Conservation (phyloP, 2,113 vertebrate genomes). For the Vidua chalybeata region DNA sequence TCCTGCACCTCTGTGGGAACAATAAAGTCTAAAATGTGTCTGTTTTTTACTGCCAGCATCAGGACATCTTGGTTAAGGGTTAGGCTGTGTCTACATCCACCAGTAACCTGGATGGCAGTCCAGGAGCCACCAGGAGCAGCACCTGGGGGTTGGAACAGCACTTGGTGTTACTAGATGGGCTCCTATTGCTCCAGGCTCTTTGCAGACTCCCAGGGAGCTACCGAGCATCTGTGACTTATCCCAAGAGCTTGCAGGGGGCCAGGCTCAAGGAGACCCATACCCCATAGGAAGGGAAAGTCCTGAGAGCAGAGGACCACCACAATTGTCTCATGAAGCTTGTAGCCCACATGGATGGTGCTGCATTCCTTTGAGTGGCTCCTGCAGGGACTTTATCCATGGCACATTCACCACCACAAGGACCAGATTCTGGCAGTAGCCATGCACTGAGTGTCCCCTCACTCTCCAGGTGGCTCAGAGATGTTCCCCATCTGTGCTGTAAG, state of each 20-base stretch:
- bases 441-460: not conserved
- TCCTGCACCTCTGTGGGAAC: not conserved
- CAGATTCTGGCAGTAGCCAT: not conserved
- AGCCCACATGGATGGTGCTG: not conserved
- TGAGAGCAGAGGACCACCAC: not conserved
- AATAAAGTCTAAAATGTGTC: not conserved
- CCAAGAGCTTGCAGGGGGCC: not conserved
- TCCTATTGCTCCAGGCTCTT: not conserved
- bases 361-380: not conserved
- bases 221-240: fast-evolving
- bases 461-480: not conserved
- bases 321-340: not conserved
- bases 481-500: not conserved
- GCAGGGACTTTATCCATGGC: not conserved
- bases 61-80: fast-evolving
- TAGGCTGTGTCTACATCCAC: not conserved
- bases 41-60: not conserved
- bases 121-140: not conserved
- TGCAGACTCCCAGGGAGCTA: not conserved
- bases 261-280: not conserved
- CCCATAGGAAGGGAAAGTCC: not conserved
- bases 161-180: not conserved
- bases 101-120: fast-evolving
- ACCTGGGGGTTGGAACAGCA: not conserved
- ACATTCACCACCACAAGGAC: not conserved